phyloP scores from a whole-genome alignment of 2,113 vertebrate species.

The Scomber scombrus region DNA sequence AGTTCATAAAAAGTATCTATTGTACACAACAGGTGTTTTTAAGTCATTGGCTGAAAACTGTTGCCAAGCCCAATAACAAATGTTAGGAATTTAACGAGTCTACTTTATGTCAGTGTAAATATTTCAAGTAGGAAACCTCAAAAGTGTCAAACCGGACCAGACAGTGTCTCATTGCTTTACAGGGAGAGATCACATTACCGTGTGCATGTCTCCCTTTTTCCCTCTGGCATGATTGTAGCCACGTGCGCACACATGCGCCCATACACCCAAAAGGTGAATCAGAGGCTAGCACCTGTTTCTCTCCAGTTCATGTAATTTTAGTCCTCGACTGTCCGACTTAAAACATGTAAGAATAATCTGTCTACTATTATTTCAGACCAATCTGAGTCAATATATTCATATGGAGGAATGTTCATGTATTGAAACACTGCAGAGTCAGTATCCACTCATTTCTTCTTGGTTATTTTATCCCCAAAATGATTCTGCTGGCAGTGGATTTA shows the following conservation, averaged over 20 bases:
- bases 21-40: conserved; percentile 56
- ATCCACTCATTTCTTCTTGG: conserved; percentile 6
- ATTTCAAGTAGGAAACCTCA: conserved; percentile 75
- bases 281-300: conserved; percentile 63
- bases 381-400: conserved; percentile 67
- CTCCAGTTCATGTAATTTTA: conserved; percentile 51
- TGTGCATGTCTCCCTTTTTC: conserved; percentile 39
- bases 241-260: conserved; percentile 48
- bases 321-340: conserved; percentile 38
- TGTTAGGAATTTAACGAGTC: conserved; percentile 69
- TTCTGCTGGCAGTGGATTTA: conserved; percentile 14
- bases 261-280: conserved; percentile 58
- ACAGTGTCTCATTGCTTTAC: conserved; percentile 72
- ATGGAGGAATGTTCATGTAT: conserved; percentile 55
- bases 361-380: conserved; percentile 41
- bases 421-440: conserved; percentile 27
- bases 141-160: conserved; percentile 69
- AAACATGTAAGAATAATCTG: conserved; percentile 52
- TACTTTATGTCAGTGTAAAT: conserved; percentile 74
- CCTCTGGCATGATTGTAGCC: conserved; percentile 49
- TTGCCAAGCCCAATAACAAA: conserved; percentile 63
- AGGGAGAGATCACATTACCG: conserved; percentile 65
- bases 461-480: conserved; percentile 15
- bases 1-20: conserved; percentile 14
- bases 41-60: conserved; percentile 31